These are phyloP conservation scores for Conops quadrifasciatus DNA, from an alignment of 2,888 invertebrate species.

Conservation along the genomic window DNA sequence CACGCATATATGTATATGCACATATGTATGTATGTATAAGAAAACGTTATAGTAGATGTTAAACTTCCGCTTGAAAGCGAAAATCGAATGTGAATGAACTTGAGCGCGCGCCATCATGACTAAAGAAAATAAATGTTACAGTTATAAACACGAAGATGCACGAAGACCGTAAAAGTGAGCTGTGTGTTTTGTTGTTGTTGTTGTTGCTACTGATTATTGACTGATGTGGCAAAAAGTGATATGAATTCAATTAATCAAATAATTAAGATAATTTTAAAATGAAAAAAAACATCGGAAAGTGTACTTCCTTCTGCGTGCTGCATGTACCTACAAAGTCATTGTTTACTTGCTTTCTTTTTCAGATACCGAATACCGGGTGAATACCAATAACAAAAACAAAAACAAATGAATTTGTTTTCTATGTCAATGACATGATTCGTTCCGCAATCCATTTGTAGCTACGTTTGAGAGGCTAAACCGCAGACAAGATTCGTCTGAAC, in stretches of 20 bases:
- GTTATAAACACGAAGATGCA: background rate
- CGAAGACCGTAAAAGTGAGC: background rate
- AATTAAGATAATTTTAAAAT: no score
- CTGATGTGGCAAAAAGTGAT: no score
- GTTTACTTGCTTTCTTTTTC: no score
- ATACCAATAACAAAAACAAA: background rate
- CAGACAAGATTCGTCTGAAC: no score
- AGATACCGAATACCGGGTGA: no score
- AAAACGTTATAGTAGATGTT: background rate
- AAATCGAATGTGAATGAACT: constrained; percentile 39
- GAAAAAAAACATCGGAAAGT: no score
- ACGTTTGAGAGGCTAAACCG: no score
- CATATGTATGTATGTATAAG: background rate
- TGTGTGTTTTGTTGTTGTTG: background rate
- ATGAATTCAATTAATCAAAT: no score
- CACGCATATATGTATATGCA: background rate
- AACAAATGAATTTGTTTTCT: background rate
- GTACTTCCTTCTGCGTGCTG: no score
- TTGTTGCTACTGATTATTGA: no score
- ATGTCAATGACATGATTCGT: constrained; percentile 13
- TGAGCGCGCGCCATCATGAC: constrained; percentile 15
- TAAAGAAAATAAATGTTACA: background rate
- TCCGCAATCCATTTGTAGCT: background rate
- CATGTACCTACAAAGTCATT: no score
- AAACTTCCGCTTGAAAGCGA: constrained; percentile 27